Evolutionary conservation across 1,140 invertebrate species (phyloP).

Genomic region (Tachypleus tridentatus): DNA sequence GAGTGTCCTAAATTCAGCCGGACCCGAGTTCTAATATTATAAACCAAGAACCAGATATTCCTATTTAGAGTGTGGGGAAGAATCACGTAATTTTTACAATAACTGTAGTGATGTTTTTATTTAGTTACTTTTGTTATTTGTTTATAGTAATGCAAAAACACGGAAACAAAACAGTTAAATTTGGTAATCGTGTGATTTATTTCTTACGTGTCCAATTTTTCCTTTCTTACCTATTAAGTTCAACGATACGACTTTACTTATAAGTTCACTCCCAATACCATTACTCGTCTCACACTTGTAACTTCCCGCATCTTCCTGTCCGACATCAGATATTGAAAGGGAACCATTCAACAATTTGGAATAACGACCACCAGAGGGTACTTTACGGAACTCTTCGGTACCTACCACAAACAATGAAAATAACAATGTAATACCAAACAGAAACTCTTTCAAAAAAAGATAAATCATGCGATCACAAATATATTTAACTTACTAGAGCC

Average conservation of each 20-base stretch:
- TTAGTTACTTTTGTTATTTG: no score
- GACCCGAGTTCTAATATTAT: no score
- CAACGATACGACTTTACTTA: constrained; percentile 12
- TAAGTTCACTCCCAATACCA: constrained; percentile 10
- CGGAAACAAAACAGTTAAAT: no score
- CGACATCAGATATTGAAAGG: constrained; percentile 3
- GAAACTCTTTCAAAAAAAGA: constrained; percentile 2
- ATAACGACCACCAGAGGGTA: neutral
- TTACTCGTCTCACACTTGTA: constrained; percentile 11
- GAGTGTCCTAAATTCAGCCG: no score
- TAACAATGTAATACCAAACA: neutral
- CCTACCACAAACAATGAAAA: neutral
- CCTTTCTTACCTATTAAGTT: constrained; percentile 17
- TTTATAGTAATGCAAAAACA: no score
- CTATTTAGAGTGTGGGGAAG: no score
- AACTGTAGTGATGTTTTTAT: no score
- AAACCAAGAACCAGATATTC: no score
- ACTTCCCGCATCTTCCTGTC: constrained; percentile 12
- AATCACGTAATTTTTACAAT: no score
- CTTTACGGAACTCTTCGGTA: constrained; percentile 4
- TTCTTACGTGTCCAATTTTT: neutral
- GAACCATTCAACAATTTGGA: neutral
- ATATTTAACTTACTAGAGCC: neutral
- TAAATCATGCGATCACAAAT: neutral
- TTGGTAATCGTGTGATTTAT: no score